phyloP scores from a whole-genome alignment of 2,797 vertebrate species.

The Danio choprae region DNA sequence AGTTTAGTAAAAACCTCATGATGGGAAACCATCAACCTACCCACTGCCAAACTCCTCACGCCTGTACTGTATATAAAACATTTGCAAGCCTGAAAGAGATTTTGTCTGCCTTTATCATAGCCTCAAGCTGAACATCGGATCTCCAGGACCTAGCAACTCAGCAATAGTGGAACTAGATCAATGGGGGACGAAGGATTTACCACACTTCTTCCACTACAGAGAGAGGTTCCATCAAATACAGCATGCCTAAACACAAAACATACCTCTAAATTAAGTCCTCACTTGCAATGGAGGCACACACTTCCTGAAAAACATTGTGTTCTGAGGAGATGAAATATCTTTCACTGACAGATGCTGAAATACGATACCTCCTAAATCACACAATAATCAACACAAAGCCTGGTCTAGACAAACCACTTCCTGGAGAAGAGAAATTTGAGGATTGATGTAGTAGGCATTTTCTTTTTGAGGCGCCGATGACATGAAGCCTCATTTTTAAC shows the following conservation, averaged over 20 bases:
- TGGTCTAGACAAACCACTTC: not conserved
- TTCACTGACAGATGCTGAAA: not conserved
- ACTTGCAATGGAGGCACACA: not conserved
- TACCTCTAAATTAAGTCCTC: not conserved
- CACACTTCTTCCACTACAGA: too few species aligned
- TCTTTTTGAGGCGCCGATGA: not conserved
- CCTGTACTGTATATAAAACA: not conserved
- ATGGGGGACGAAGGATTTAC: not conserved
- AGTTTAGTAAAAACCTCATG: not conserved
- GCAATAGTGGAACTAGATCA: not conserved
- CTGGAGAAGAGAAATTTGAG: not conserved
- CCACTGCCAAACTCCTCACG: not conserved
- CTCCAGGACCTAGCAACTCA: not conserved
- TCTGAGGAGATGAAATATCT: not conserved
- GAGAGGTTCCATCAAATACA: not conserved
- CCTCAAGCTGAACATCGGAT: not conserved
- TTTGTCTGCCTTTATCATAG: not conserved
- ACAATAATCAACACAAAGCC: not conserved
- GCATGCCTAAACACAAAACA: not conserved
- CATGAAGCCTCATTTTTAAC: not conserved
- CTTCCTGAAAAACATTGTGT: not conserved
- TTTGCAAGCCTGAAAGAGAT: not conserved
- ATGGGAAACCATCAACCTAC: not conserved
- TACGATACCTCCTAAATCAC: conserved; percentile 4
- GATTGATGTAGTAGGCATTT: not conserved